Evolutionary conservation across 92 coral and sea anemone species (phyloP), one percentile per base, ranked within the genome.

Genomic region (Galaxea fascicularis): DNA sequence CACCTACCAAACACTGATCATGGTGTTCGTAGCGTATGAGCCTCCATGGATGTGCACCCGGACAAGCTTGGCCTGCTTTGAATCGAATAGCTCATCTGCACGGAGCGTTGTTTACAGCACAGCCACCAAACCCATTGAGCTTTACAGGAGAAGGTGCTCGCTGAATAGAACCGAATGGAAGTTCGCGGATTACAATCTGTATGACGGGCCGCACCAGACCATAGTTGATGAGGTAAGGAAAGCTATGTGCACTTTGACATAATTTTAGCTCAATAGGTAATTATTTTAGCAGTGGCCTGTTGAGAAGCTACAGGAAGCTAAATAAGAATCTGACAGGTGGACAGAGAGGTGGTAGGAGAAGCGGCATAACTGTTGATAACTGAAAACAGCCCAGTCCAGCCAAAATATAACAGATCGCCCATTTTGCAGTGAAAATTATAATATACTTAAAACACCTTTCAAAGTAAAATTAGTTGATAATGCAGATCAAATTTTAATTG

Each of bases 11-110:
- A 89, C 95, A 0, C 85, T 94, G 12, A 89, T 92, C 77, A 94
- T 94, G 98, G 94, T 93, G 58, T 95, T 95, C 67, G 93, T 89
- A 22, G 98, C 96, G 26, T 95, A 89, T 58, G 98, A 95, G 46
- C 93, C 98, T 21, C 98, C 98, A 0, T 95, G 98, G 98, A 92
- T 92, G 92, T 95, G 98, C 47, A 78, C 87, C 7, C 31, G 75
- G 7, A 88, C 92, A 76, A 94, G 95, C 73, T 84, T 87, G 18
- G 77, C 82, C 49, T 95, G 98, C 57, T 24, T 84, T 27, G 90
- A 73, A 51, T 85, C 89, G 18, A 90, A 90, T 44, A 73, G 73
- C 22, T 91, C 88, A 60, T 79, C 91, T 0, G 82, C 88, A 0
- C 88, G 85, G 4, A 31, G 58, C 25, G 84, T 63, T 45, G 75